Evolutionary conservation across 2,888 invertebrate species (phyloP).

Genomic region (Diarsia mendica): DNA sequence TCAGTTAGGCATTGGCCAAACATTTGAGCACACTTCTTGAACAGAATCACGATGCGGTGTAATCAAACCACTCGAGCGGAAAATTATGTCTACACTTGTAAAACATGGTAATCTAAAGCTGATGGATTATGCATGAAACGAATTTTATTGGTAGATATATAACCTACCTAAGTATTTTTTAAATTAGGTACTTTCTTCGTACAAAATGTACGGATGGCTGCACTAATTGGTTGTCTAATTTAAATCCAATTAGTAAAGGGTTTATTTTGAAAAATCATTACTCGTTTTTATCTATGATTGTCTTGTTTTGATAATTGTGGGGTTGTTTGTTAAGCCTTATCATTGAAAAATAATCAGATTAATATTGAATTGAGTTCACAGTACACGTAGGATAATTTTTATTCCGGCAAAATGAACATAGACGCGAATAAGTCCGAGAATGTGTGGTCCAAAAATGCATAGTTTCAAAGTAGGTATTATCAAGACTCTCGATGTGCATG

Average conservation of each 20-base stretch:
- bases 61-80: constrained; percentile 57
- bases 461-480: too few species aligned
- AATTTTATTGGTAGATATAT: too few species aligned
- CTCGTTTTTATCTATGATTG: too few species aligned
- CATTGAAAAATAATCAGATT: background rate
- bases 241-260: constrained; percentile 2
- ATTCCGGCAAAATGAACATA: background rate
- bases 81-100: constrained; percentile 47
- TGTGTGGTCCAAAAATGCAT: too few species aligned
- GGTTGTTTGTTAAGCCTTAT: background rate
- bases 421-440: too few species aligned
- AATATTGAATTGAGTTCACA: background rate
- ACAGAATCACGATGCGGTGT: constrained; percentile 34
- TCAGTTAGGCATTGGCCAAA: constrained; percentile 19
- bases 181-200: background rate
- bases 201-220: background rate
- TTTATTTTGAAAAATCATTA: background rate
- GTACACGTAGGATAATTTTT: background rate
- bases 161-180: too few species aligned
- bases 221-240: constrained; percentile 3
- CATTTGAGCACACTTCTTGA: constrained; percentile 38
- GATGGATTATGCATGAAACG: constrained; percentile 20
- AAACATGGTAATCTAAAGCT: constrained; percentile 33
- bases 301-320: background rate
- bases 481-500: too few species aligned